Conservation (phyloP, 1,140 invertebrate genomes). For the Cataglyphis hispanica region DNA sequence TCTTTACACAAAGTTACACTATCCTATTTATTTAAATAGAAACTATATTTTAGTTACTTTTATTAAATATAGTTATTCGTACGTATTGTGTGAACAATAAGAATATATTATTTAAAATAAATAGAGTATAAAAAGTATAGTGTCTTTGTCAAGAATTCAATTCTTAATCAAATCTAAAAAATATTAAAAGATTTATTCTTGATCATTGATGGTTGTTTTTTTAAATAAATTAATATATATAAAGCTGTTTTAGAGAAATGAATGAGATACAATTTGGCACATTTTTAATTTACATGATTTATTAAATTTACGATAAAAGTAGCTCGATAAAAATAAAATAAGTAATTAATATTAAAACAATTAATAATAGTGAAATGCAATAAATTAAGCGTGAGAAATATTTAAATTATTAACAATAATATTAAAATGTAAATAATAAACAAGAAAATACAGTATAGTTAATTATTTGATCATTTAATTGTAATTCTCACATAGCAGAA, state of each 20-base stretch:
- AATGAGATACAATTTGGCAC: neutral
- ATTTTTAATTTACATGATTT: neutral
- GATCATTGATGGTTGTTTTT: neutral
- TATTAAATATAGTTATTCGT: neutral
- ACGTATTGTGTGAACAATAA: neutral
- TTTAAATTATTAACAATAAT: neutral
- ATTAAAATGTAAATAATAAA: neutral
- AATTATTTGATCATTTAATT: neutral
- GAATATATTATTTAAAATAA: neutral
- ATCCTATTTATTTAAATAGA: neutral
- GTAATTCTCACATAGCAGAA: neutral
- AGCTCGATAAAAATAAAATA: neutral
- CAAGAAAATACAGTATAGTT: neutral
- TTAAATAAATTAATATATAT: neutral
- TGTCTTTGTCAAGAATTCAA: neutral
- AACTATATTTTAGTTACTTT: constrained; percentile 10
- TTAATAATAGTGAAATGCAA: neutral
- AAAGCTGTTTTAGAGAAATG: neutral
- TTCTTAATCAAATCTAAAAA: neutral
- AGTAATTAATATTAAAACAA: neutral
- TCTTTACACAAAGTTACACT: too few relatives aligned
- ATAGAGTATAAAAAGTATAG: too few relatives aligned
- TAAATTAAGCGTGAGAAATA: neutral
- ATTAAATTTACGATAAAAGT: neutral
- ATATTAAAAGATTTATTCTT: neutral